Conservation (phyloP, 2,113 vertebrate genomes). For the Puma concolor region DNA sequence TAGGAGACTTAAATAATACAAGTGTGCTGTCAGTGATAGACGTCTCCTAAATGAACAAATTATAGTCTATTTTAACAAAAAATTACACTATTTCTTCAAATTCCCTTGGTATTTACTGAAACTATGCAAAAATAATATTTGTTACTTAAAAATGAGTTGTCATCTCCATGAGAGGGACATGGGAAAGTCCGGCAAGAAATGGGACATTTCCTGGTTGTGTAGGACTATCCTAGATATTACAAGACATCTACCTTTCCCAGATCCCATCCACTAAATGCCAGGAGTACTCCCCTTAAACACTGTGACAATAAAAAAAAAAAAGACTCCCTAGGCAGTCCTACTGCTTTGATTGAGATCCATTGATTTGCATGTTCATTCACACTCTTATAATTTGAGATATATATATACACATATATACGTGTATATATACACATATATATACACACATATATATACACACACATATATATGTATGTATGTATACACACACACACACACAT, state of each 20-base stretch:
- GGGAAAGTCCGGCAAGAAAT: not conserved
- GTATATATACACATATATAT: not conserved
- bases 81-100: not conserved
- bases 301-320: not conserved
- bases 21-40: not conserved
- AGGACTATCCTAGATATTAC: not conserved
- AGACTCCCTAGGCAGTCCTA: not conserved
- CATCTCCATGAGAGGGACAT: not conserved
- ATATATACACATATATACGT: not conserved
- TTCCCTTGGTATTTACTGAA: not conserved
- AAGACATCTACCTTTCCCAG: not conserved
- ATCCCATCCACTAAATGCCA: not conserved
- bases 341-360: not conserved
- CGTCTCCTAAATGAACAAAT: not conserved
- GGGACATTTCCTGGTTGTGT: not conserved
- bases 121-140: not conserved
- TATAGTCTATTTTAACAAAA: conserved; percentile 14
- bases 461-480: fast-evolving
- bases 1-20: not conserved
- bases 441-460: not conserved
- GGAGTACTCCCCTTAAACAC: not conserved
- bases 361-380: not conserved
- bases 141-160: conserved; percentile 7
- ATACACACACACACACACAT: not conserved
- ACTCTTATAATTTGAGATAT: not conserved